Evolutionary conservation across 2,113 vertebrate genomes (phyloP).

Genomic region (Pandion haliaetus): DNA sequence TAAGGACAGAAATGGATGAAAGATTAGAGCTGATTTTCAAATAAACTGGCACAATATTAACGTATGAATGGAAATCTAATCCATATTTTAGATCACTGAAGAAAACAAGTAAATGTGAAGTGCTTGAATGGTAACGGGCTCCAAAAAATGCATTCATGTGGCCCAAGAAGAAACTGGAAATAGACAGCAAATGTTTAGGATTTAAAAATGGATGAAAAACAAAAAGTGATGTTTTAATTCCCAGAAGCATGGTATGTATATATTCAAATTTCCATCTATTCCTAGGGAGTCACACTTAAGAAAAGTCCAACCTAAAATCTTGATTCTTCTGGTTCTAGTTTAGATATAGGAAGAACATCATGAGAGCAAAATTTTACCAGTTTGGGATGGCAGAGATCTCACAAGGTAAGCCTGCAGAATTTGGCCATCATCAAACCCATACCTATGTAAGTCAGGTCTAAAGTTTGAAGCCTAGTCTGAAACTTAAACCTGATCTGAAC

Average conservation of each 20-base stretch:
- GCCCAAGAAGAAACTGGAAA: background rate
- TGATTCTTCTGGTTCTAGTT: background rate
- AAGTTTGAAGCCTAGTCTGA: background rate
- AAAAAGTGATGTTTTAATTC: background rate
- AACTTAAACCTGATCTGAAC: background rate
- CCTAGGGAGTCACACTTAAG: background rate
- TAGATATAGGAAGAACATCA: background rate
- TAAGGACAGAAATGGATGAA: background rate
- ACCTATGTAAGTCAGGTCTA: background rate
- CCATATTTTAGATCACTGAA: background rate
- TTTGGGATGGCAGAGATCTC: background rate
- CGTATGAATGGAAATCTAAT: constrained; percentile 13
- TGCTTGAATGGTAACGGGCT: background rate
- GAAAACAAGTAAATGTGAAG: background rate
- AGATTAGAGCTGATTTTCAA: constrained; percentile 9
- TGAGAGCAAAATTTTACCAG: accelerated
- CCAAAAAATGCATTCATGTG: background rate
- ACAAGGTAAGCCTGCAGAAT: background rate
- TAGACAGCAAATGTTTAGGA: background rate
- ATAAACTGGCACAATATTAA: constrained; percentile 6
- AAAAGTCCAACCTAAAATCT: background rate
- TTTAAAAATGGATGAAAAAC: background rate
- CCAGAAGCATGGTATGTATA: background rate
- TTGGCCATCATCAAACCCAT: background rate
- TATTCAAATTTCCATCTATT: background rate